phyloP scores from a whole-genome alignment of 2,113 vertebrate species.

The Oreochromis aureus region DNA sequence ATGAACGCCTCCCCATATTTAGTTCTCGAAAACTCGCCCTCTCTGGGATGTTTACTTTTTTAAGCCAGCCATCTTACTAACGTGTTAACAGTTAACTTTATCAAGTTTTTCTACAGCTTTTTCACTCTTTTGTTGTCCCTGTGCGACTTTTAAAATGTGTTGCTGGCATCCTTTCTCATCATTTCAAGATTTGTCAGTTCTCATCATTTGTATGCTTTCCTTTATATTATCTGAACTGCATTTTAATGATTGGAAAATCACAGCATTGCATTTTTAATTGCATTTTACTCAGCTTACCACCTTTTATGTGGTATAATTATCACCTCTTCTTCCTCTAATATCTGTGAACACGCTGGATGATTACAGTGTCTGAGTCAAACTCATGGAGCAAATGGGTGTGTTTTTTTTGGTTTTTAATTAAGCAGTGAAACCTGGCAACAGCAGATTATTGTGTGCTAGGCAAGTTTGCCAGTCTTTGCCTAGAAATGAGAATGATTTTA shows the following conservation, averaged over 20 bases:
- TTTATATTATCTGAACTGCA: not conserved
- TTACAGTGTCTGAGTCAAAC: not conserved
- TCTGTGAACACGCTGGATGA: not conserved
- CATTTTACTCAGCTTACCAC: not conserved
- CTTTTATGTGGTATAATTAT: not conserved
- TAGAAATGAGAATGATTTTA: not conserved
- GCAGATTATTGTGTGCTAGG: not conserved
- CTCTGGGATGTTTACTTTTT: not conserved
- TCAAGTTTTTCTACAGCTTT: not conserved
- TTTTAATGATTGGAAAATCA: not conserved
- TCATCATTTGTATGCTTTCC: not conserved
- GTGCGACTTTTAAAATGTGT: not conserved
- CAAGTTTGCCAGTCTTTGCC: not conserved
- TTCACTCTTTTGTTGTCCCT: not conserved
- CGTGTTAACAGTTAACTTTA: not conserved
- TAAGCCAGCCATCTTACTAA: not conserved
- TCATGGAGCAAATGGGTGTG: not conserved
- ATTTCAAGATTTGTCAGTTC: not conserved
- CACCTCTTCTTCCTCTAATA: not conserved
- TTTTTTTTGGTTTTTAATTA: not conserved
- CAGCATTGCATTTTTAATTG: not conserved
- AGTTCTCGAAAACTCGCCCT: fast-evolving
- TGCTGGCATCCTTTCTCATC: not conserved
- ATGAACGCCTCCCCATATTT: not conserved
- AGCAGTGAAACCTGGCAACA: not conserved